These are phyloP conservation scores for Acanthosoma haemorrhoidale DNA, from an alignment of 2,888 invertebrate genomes.

Conservation along the genomic window DNA sequence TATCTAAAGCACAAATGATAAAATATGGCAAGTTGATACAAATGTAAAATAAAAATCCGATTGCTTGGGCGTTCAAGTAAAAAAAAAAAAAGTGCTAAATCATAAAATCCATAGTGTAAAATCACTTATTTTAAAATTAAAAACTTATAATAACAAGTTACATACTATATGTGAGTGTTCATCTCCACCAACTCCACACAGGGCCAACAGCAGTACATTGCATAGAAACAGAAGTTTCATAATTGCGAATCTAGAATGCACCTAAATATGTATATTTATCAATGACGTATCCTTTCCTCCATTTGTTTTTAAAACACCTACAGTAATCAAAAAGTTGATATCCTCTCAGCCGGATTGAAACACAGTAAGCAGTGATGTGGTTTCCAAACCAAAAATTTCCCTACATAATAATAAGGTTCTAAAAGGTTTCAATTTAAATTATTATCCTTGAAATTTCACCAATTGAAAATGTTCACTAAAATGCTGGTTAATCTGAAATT, in stretches of 20 bases:
- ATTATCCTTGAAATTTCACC: too few species aligned
- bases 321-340: conserved; percentile 2
- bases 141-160: conserved; percentile 41
- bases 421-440: too few species aligned
- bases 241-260: neutral
- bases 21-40: too few species aligned
- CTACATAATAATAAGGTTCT: too few species aligned
- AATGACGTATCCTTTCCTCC: neutral
- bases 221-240: conserved; percentile 6
- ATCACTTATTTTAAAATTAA: too few species aligned
- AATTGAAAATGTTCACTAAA: too few species aligned
- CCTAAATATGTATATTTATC: neutral
- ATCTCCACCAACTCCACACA: conserved; percentile 49
- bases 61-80: too few species aligned
- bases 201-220: conserved; percentile 16
- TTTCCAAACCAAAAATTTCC: neutral
- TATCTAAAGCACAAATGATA: too few species aligned
- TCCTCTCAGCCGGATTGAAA: conserved; percentile 19
- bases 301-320: conserved; percentile 9
- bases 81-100: too few species aligned
- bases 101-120: too few species aligned
- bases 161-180: conserved; percentile 76
- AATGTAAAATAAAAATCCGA: too few species aligned
- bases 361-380: conserved; percentile 29
- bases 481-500: too few species aligned